Percentiles rank a stretch among this genome's conserved stretches.
Conservation (phyloP, 2,113 vertebrate species). For the Megaleporinus macrocephalus region DNA sequence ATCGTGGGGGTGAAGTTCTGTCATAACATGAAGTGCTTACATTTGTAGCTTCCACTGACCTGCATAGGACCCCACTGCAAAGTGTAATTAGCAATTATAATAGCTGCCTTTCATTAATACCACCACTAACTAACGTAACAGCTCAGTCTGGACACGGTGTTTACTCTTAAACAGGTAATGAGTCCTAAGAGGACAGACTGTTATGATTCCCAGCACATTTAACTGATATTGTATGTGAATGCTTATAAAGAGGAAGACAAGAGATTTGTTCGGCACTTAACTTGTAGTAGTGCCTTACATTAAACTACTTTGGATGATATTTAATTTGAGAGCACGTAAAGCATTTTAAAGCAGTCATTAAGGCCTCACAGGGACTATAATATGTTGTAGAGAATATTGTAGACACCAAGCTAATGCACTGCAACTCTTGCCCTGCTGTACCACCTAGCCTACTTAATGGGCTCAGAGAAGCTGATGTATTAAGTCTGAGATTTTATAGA, state of each 20-base stretch:
- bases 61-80: not conserved
- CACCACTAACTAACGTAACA: slow-evolving; percentile 21
- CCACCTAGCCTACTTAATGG: not conserved
- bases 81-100: slow-evolving; percentile 39
- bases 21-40: not conserved
- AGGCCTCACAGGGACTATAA: not conserved
- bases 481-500: slow-evolving; percentile 1
- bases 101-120: slow-evolving; percentile 27
- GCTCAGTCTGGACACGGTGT: not conserved
- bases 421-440: not conserved
- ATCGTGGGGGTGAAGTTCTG: not conserved
- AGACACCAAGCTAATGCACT: not conserved
- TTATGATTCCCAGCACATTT: not conserved
- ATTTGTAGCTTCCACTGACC: slow-evolving; percentile 1
- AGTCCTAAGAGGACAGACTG: not conserved
- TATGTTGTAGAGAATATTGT: not conserved
- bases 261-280: not conserved
- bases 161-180: slow-evolving; percentile 14
- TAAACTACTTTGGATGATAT: not conserved
- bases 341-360: not conserved
- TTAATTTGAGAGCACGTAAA: not conserved
- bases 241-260: not conserved
- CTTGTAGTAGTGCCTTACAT: not conserved
- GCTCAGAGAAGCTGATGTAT: not conserved
- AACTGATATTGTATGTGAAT: not conserved